Evolutionary conservation across 2,113 vertebrate species (phyloP).

Genomic region (Megalops atlanticus): DNA sequence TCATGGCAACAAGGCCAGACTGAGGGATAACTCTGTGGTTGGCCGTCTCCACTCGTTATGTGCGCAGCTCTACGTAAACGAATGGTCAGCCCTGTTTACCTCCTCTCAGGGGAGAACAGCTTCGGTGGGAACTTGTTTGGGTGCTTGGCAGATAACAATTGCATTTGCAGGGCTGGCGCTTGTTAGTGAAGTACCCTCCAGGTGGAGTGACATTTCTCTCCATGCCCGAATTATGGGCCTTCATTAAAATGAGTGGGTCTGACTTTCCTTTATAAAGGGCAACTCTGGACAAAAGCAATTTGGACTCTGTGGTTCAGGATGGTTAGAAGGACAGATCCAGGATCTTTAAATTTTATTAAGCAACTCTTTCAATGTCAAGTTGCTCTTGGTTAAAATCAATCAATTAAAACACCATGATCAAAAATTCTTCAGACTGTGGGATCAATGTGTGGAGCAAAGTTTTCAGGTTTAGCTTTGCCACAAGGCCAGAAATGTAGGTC

Average conservation of each 20-base stretch:
- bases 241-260: conserved; percentile 9
- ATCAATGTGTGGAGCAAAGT: not conserved
- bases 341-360: not conserved
- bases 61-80: conserved; percentile 7
- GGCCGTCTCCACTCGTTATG: not conserved
- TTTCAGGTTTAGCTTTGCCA: not conserved
- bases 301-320: not conserved
- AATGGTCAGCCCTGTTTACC: conserved; percentile 57
- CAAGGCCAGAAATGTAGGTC: not conserved
- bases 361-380: not conserved
- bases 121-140: conserved; percentile 13
- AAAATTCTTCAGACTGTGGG: not conserved
- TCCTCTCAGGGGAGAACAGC: conserved; percentile 41
- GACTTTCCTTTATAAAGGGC: not conserved
- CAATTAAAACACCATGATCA: not conserved
- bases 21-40: not conserved
- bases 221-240: not conserved
- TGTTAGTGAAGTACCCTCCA: conserved; percentile 43
- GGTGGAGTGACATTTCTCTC: conserved; percentile 29
- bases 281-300: not conserved
- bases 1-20: not conserved
- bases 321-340: not conserved
- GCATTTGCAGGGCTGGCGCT: conserved; percentile 40
- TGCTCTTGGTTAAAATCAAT: no score
- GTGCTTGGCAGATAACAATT: conserved; percentile 37